phyloP scores from a whole-genome alignment of 2,797 vertebrate genomes.

The Sebastes glaucus region DNA sequence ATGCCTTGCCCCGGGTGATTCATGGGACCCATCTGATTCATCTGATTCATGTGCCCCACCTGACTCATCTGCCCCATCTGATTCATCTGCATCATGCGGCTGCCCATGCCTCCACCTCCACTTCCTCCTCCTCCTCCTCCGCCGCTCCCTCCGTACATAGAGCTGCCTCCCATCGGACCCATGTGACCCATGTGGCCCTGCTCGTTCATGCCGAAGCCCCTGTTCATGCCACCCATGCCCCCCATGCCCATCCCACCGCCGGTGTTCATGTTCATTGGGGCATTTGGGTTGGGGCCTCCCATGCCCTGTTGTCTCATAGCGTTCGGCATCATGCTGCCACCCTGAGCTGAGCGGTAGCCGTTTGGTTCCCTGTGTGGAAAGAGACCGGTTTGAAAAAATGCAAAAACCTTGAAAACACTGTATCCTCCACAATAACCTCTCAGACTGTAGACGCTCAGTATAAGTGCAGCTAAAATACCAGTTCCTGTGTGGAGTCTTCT shows the following conservation, averaged over 20 bases:
- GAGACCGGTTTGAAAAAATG: conserved; percentile 1
- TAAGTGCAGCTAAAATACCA: conserved; percentile 18
- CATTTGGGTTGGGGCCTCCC: conserved; percentile 83
- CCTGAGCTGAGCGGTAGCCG: conserved; percentile 89
- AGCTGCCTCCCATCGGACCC: conserved; percentile 75
- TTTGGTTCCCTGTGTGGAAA: conserved; percentile 89
- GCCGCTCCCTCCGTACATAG: conserved; percentile 81
- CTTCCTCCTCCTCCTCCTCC: conserved; percentile 69
- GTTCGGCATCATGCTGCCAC: conserved; percentile 78
- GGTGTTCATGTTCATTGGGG: conserved; percentile 85
- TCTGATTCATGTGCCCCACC: conserved; percentile 72
- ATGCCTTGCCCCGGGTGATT: conserved; percentile 80
- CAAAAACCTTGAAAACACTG: background rate
- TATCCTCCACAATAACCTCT: background rate
- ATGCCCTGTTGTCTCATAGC: conserved; percentile 84
- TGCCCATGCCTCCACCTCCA: conserved; percentile 68
- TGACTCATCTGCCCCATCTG: conserved; percentile 81
- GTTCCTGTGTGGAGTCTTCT: conserved; percentile 12
- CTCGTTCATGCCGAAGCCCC: conserved; percentile 87
- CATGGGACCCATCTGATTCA: conserved; percentile 77
- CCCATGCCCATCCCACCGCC: conserved; percentile 80
- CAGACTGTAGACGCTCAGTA: background rate
- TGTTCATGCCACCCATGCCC: conserved; percentile 77
- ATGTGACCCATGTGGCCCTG: conserved; percentile 84
- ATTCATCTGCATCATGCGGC: conserved; percentile 83